Evolutionary conservation across 2,797 vertebrate species (phyloP), one percentile per base, ranked within the genome.

Genomic region (Uromys caudimaculatus): DNA sequence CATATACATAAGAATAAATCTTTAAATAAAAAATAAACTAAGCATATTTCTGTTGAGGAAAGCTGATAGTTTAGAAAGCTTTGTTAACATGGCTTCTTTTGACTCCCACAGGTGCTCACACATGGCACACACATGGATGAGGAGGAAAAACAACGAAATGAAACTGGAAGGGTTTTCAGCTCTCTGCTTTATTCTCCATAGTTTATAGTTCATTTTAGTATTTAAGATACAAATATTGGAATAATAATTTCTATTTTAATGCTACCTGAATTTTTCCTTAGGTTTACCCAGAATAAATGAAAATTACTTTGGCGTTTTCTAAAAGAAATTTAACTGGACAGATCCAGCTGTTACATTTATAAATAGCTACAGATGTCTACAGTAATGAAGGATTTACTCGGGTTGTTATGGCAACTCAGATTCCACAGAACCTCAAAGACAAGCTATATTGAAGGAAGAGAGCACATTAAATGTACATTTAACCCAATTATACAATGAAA

Each of bases 301-400:
- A 98, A 98, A 98, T 69, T 95, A 96, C 89, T 97, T 97, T 97
- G 91, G 89, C 97, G 79, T 96, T 91, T 98, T 98, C 24, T 95
- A 95, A 98, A 97, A 97, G 96, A 98, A 98, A 97, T 98, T 38
- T 98, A 98, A 97, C 96, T 97, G 97, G 98, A 98, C 97, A 98
- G 97, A 98, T 98, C 98, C 98, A 99, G 98, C 98, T 99, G 99
- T 98, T 99, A 81, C 52, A 90, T 98, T 98, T 98, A 98, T 98
- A 99, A 99, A 99, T 99, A 99, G 98, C 98, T 98, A 94, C 98
- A 98, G 98, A 98, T 98, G 97, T 98, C 98, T 98, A 97, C 97
- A 97, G 96, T 97, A 98, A 97, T 97, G 98, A 98, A 98, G 95
- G 98, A 96, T 98, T 98, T 98, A 97, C 97, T 97, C 82, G 92